These are phyloP conservation scores for Halcyon senegalensis DNA, from an alignment of 2,113 vertebrate genomes.

Conservation along the genomic window DNA sequence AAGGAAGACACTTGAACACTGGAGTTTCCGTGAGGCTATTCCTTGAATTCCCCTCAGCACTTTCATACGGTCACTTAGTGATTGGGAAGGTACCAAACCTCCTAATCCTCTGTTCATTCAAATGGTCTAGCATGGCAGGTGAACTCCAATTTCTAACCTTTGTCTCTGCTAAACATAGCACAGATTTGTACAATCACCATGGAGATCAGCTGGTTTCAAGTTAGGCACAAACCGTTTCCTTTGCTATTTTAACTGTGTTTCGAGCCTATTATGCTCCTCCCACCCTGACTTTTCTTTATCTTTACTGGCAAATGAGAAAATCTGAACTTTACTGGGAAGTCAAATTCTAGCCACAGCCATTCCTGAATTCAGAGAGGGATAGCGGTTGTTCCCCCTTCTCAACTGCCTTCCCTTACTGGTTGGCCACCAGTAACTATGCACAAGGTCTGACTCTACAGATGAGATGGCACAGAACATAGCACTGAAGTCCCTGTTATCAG, in stretches of 20 bases:
- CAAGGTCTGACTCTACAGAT: neutral
- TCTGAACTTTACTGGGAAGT: neutral
- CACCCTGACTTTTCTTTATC: neutral
- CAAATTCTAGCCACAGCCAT: neutral
- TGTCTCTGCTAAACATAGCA: neutral
- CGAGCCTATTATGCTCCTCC: constrained; percentile 2
- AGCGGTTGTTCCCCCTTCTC: accelerated
- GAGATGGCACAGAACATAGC: neutral
- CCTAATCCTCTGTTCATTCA: neutral
- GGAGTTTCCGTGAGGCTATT: neutral
- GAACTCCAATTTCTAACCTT: constrained; percentile 21
- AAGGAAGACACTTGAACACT: neutral
- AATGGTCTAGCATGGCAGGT: neutral
- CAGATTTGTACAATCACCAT: constrained; percentile 39
- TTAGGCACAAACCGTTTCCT: constrained; percentile 46
- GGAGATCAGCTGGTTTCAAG: constrained; percentile 46
- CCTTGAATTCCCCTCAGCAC: neutral
- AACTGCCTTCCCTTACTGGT: neutral
- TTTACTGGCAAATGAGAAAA: neutral
- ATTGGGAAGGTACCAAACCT: neutral
- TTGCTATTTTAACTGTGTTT: constrained; percentile 48
- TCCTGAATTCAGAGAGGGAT: neutral
- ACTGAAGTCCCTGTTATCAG: neutral
- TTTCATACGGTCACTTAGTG: neutral
- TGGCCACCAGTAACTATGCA: neutral